These are phyloP conservation scores for Cataglyphis cursor DNA, from an alignment of 2,888 invertebrate species.

Conservation along the genomic window DNA sequence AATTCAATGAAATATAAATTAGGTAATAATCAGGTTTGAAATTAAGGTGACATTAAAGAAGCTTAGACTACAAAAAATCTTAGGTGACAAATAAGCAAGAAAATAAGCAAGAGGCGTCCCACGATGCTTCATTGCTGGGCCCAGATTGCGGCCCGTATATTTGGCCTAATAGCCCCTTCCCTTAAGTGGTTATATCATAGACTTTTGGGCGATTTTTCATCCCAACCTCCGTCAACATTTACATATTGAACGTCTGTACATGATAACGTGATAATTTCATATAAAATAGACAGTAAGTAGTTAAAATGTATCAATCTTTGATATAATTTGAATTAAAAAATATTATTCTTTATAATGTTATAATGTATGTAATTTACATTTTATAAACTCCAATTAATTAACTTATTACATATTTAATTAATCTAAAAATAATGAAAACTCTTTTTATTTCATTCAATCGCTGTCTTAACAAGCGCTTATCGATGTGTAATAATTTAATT, in stretches of 20 bases:
- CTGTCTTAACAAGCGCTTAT: neutral
- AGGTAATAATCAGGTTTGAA: neutral
- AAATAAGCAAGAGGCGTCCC: slow-evolving; percentile 33
- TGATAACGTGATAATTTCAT: slow-evolving; percentile 51
- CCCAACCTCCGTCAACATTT: slow-evolving; percentile 68
- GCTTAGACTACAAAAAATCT: neutral
- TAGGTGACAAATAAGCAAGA: slow-evolving; percentile 43
- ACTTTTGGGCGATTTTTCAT: slow-evolving; percentile 67
- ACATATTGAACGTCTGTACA: slow-evolving; percentile 55
- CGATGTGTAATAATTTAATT: slow-evolving; percentile 7
- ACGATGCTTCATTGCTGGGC: slow-evolving; percentile 51
- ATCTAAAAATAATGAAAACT: neutral
- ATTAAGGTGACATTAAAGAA: slow-evolving; percentile 6
- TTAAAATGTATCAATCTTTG: neutral
- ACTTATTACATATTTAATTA: slow-evolving; percentile 8
- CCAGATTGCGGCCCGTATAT: slow-evolving; percentile 62
- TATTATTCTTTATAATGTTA: neutral
- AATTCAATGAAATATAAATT: slow-evolving; percentile 6
- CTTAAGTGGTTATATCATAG: slow-evolving; percentile 76
- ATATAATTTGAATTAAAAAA: slow-evolving; percentile 25
- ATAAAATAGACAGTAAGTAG: slow-evolving; percentile 31
- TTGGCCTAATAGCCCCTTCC: slow-evolving; percentile 70
- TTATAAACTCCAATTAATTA: neutral
- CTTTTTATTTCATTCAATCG: neutral
- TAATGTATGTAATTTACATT: neutral